Evolutionary conservation across 2,113 vertebrate species (phyloP), one percentile per base, ranked within the genome.

Genomic region (Leptocoma aspasia): DNA sequence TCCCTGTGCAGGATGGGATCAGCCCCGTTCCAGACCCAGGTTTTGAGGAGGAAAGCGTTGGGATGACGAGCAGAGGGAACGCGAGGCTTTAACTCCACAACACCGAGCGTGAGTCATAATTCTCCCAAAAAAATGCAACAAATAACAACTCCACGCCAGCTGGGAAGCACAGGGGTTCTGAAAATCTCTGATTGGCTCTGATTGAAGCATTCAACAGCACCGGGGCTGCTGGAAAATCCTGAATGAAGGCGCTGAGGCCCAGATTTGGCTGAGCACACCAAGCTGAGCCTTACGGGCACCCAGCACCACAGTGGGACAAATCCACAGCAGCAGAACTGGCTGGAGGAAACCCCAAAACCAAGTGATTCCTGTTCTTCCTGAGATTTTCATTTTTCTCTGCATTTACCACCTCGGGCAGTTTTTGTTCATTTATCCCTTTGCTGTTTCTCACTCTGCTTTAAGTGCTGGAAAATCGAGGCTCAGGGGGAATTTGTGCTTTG

Each of bases 151-250:
- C 59, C 24, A 45, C 41, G 27, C 79, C 96, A 97, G 90, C 90
- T 97, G 96, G 82, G 93, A 89, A 78, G 77, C 72, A 69, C 2
- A 14, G 82, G 7, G 39, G 63, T 4, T 78, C 64, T 79, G 91
- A 91, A 82, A 61, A 85, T 76, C 89, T 27, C 75, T 95, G 84
- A 95, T 79, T 81, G 89, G 95, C 77, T 95, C 81, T 92, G 89
- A 95, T 91, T 89, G 73, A 92, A 95, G 95, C 16, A 96, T 86
- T 91, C 92, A 92, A 6, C 44, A 15, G 79, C 92, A 66, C 71
- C 4, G 4, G 56, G 50, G 27, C 86, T 82, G 89, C 68, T 89
- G 71, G 49, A 89, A 63, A 93, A 94, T 61, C 81, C 86, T 93
- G 90, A 96, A 93, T 93, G 88, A 90, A 94, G 88, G 50, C 9